Percentiles rank a stretch among this genome's conserved stretches.
phyloP scores from a whole-genome alignment of 2,797 vertebrate species.

The Gouania willdenowi region DNA sequence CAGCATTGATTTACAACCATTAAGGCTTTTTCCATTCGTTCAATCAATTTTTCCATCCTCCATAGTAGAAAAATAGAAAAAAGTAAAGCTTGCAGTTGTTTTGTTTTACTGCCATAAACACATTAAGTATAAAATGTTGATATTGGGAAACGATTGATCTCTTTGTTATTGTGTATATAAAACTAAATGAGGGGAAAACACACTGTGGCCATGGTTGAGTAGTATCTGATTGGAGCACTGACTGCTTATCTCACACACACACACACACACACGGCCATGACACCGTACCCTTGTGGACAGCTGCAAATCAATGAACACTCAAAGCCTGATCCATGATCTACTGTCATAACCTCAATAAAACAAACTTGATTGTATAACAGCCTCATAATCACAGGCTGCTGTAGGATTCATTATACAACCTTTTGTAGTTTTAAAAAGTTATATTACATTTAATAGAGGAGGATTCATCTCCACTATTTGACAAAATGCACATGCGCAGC shows the following conservation, averaged over 20 bases:
- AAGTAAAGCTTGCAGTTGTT: conserved; percentile 5
- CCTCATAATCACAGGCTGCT: neutral
- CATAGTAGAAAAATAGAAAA: neutral
- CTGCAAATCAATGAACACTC: neutral
- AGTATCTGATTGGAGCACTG: conserved; percentile 17
- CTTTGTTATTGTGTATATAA: conserved; percentile 6
- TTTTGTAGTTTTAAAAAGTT: too few relatives aligned
- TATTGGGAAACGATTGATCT: conserved; percentile 34
- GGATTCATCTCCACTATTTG: too few relatives aligned
- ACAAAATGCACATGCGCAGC: too few relatives aligned
- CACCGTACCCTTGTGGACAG: neutral
- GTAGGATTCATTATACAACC: too few relatives aligned
- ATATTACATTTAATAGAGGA: too few relatives aligned
- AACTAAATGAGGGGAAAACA: conserved; percentile 5
- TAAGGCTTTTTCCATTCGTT: conserved; percentile 12
- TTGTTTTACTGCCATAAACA: neutral
- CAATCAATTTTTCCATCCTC: conserved; percentile 6
- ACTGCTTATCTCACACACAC: conserved; percentile 26
- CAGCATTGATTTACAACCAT: conserved; percentile 26
- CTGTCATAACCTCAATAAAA: conserved; percentile 3
- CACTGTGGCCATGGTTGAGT: neutral
- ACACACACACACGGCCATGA: conserved; percentile 12
- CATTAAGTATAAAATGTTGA: conserved; percentile 22
- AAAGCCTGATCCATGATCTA: neutral
- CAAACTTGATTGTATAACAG: conserved; percentile 23